A percentile compares a stretch with the other conserved stretches of the same genome.
Evolutionary conservation across 2,113 vertebrate genomes (phyloP).

Genomic region (Chaetodon auriga): DNA sequence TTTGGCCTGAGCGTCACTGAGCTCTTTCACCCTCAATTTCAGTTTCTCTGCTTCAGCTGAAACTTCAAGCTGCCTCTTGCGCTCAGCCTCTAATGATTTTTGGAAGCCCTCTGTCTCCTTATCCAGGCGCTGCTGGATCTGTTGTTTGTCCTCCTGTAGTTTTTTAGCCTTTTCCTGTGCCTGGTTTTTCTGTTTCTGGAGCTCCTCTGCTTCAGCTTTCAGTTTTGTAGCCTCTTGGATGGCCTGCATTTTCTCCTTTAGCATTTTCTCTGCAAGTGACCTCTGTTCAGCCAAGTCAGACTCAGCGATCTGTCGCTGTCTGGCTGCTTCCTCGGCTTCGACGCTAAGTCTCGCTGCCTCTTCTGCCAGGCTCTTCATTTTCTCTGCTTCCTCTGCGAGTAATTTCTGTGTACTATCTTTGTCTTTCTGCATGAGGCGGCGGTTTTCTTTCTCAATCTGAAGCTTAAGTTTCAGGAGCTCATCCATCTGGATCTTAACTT

Average conservation of each 20-base stretch:
- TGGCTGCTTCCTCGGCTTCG: slow-evolving; percentile 92
- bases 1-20: slow-evolving; percentile 90
- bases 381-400: slow-evolving; percentile 92
- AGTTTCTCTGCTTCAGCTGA: slow-evolving; percentile 90
- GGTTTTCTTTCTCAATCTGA: slow-evolving; percentile 93
- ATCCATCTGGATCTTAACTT: slow-evolving; percentile 93
- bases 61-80: slow-evolving; percentile 90
- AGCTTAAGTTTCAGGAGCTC: slow-evolving; percentile 92
- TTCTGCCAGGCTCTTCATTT: slow-evolving; percentile 94
- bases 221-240: slow-evolving; percentile 93
- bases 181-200: slow-evolving; percentile 93
- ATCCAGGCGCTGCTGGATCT: slow-evolving; percentile 91
- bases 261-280: slow-evolving; percentile 91
- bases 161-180: slow-evolving; percentile 93
- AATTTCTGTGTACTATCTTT: slow-evolving; percentile 92
- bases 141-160: slow-evolving; percentile 92
- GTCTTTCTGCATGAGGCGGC: slow-evolving; percentile 89
- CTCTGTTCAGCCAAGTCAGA: slow-evolving; percentile 90
- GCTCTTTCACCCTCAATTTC: slow-evolving; percentile 88
- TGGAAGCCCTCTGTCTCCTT: slow-evolving; percentile 94
- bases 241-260: slow-evolving; percentile 97
- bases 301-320: slow-evolving; percentile 90
- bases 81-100: slow-evolving; percentile 90
- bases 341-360: slow-evolving; percentile 91
- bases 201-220: slow-evolving; percentile 90